These are phyloP conservation scores for Rhea americana DNA, from an alignment of 2,113 vertebrate species.

Conservation along the genomic window DNA sequence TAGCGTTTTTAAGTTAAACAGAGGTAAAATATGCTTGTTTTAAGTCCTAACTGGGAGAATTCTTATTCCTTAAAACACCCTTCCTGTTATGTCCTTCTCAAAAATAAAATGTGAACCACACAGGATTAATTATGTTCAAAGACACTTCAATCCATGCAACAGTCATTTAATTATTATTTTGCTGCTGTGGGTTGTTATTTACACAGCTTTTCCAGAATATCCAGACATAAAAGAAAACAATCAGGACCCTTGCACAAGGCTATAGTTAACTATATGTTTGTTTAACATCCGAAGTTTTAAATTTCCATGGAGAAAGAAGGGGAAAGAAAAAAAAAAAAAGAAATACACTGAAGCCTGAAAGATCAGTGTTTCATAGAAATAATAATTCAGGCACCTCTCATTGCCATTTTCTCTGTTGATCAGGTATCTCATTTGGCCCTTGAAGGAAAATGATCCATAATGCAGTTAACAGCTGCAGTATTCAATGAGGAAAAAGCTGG, in stretches of 20 bases:
- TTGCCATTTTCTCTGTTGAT: no score
- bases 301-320: no score
- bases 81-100: not conserved
- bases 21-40: no score
- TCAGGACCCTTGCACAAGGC: fast-evolving
- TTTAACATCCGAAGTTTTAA: not conserved
- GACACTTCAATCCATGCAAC: not conserved
- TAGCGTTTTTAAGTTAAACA: no score
- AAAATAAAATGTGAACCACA: not conserved
- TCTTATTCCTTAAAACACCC: not conserved
- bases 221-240: not conserved
- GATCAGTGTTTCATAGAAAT: no score
- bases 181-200: not conserved
- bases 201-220: not conserved
- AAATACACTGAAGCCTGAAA: no score
- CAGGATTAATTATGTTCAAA: not conserved
- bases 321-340: no score
- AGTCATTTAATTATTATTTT: not conserved
- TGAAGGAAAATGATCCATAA: no score
- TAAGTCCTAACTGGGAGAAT: not conserved
- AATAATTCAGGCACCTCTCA: no score
- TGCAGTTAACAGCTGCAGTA: not conserved
- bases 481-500: not conserved
- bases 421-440: no score
- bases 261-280: not conserved